A percentile compares a stretch with the other conserved stretches of the same genome.
Evolutionary conservation across 2,888 invertebrate genomes (phyloP).

Genomic region (Andrena dorsata): DNA sequence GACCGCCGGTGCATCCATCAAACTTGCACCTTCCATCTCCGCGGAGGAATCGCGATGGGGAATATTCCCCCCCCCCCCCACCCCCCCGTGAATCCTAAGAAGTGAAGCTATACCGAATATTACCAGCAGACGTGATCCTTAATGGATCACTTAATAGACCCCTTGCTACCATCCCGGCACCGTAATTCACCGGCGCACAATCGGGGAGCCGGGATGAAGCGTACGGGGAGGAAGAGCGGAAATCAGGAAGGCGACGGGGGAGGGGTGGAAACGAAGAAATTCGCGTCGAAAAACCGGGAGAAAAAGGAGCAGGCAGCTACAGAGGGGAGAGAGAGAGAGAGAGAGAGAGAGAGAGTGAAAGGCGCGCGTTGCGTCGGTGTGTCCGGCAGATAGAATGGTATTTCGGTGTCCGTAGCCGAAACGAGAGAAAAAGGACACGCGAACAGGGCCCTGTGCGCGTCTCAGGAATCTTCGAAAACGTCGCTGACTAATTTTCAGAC

Average conservation of each 20-base stretch:
- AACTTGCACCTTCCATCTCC: no score
- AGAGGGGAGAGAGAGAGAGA: not conserved
- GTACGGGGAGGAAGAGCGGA: slow-evolving; percentile 19
- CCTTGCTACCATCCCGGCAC: not conserved
- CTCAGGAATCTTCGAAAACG: slow-evolving; percentile 63
- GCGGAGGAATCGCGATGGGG: no score
- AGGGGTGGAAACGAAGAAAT: not conserved
- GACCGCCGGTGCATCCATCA: no score
- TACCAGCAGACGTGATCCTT: slow-evolving; percentile 6
- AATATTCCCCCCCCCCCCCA: no score
- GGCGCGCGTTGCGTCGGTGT: slow-evolving; percentile 22
- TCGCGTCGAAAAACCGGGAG: not conserved
- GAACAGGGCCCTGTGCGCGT: slow-evolving; percentile 28
- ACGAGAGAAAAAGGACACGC: slow-evolving; percentile 38
- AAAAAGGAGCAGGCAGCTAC: not conserved
- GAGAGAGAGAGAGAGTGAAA: no score
- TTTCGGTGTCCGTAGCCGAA: slow-evolving; percentile 29
- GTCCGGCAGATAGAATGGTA: slow-evolving; percentile 36
- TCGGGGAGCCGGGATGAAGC: slow-evolving; percentile 5
- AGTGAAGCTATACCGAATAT: not conserved
- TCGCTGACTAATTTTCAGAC: slow-evolving; percentile 68
- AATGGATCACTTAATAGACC: slow-evolving; percentile 20
- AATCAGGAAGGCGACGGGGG: slow-evolving; percentile 16
- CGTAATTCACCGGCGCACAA: slow-evolving; percentile 18
- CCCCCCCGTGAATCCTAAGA: no score